Evolutionary conservation across 1,140 invertebrate genomes (phyloP), one percentile per base, ranked within the genome.

Genomic region (Maconellicoccus hirsutus): DNA sequence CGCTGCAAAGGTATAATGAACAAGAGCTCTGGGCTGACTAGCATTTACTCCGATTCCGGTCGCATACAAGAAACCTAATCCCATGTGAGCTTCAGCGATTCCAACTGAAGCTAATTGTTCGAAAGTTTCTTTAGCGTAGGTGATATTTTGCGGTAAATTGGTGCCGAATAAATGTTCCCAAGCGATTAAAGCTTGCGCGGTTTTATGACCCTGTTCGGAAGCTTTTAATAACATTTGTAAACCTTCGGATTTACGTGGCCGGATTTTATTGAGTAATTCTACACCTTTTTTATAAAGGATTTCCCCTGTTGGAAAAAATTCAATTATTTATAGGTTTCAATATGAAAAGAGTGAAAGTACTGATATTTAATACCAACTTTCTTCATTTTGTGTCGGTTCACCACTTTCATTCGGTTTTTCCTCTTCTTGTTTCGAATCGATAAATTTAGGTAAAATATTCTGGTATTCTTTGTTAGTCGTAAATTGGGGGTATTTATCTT

Each of bases 1-100:
- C 19, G 96, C 91, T 29, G 88, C 91, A 77, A 96, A 86, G 7
- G 92, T 94, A 77, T 96, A 95, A 81, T 98, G 93, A 0, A 98
- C 83, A 14, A 98, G 78, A 2, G 96, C 93, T 79, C 89, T 87
- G 0, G 91, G 86, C 79, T 96, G 93, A 74, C 90, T 95, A 0
- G 92, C 89, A 76, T 93, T 90, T 0, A 93, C 86, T 38, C 81
- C 82, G 16, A 96, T 84, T 8, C 96, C 96, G 70, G 89, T 88
- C 22, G 93, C 90, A 80, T 96, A 90, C 66, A 98, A 81, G 78
- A 96, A 94, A 22, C 90, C 93, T 75, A 96, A 80, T 74, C 87
- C 93, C 92, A 93, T 89, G 80, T 98, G 93, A 70, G 91, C 94
- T 78, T 92, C 91, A 12, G 92, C 86, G 74, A 90, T 83, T 0